Base-by-base conservation (phyloP, 2,888 invertebrate genomes). In the Phaedon cochleariae region DNA sequence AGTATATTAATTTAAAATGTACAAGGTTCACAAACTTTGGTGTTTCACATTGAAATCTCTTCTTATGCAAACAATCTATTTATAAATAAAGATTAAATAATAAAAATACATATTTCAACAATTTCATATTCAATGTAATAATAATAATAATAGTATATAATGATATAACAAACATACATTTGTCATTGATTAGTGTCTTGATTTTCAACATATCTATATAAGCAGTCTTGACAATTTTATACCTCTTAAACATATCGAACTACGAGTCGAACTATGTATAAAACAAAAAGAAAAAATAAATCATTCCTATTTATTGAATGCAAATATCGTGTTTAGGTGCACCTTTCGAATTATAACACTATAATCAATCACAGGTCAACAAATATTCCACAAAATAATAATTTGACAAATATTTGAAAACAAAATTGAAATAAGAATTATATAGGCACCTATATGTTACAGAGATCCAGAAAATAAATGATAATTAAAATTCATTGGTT, bases 11-110 rank as follows among this genome's bases (percentile, higher is more conserved):
- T 41, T 41, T 41, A 41, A 15, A 15, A 41, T 41, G 73, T 81
- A 81, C 80, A 82, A 67, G 78, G 81, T 81, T 71, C 81, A 82
- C 81, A 82, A 78, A 78, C 81, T 82, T 82, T 81, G 82, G 82
- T 81, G 76, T 78, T 77, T 69, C 57, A 57, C 45, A 45, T 26
- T 57, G 57, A 57, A 64, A 70, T 65, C 66, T 70, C 67, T 68
- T 62, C 53, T n/a, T n/a, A n/a, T 65, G 31, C 17, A 57, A 57
- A 57, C 45, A 45, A 57, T 45, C 29, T 46, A 54, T 49, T 46
- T 46, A 64, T 53, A 64, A 64, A 64, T 59, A 64, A 53, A 53
- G 22, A 45, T 57, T 53, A 64, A 41, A 41, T 41, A 41, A 2
- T 41, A 41, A n/a, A 41, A 41, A 12, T 41, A 41, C n/a, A n/a